These are phyloP conservation scores for Melipona beecheii DNA, from an alignment of 2,888 invertebrate species.

Conservation along the genomic window DNA sequence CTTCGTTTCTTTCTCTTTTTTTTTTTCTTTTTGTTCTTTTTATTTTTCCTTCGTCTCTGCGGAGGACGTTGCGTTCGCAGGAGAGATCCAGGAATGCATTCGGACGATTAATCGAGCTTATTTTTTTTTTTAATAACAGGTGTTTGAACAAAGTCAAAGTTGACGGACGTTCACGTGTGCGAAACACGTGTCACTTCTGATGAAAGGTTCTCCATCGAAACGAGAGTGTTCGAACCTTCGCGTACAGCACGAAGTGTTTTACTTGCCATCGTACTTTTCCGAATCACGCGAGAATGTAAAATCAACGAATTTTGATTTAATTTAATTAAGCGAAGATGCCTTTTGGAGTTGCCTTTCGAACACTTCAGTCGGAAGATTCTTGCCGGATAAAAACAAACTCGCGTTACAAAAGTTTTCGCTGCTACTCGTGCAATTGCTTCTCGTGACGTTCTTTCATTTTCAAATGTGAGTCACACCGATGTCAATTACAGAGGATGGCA, in stretches of 20 bases:
- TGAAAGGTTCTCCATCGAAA: too few relatives aligned
- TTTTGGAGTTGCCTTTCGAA: too few relatives aligned
- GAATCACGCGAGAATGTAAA: too few relatives aligned
- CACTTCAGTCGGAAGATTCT: too few relatives aligned
- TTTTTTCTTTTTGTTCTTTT: not conserved
- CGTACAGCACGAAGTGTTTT: too few relatives aligned
- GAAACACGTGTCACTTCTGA: too few relatives aligned
- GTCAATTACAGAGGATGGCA: too few relatives aligned
- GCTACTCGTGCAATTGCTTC: not conserved
- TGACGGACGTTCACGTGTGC: not conserved
- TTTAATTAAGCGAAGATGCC: not conserved
- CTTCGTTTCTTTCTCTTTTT: not conserved
- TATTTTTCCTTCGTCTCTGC: not conserved
- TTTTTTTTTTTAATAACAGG: not conserved
- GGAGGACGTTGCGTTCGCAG: not conserved
- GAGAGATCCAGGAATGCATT: slow-evolving; percentile 1
- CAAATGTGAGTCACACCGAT: too few relatives aligned
- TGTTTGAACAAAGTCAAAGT: not conserved
- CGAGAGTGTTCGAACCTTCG: too few relatives aligned
- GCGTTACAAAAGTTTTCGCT: not conserved
- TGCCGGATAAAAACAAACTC: not conserved
- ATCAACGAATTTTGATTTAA: not conserved
- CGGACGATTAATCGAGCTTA: not conserved
- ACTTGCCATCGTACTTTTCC: too few relatives aligned
- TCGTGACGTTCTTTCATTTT: too few relatives aligned